phyloP scores from a whole-genome alignment of 2,797 vertebrate species.

The Parambassis ranga region DNA sequence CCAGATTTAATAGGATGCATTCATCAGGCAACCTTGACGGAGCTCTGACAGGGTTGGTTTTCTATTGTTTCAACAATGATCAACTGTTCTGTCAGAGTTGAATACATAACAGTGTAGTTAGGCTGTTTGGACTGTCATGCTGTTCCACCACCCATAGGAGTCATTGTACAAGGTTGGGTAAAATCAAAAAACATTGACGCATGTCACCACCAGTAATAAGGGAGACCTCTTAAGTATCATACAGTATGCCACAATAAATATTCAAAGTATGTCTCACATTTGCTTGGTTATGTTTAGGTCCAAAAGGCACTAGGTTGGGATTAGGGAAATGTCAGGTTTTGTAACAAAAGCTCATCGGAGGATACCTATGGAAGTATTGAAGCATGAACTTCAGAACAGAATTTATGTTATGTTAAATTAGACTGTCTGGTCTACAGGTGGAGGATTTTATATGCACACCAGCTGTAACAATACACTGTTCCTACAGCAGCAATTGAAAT shows the following conservation, averaged over 20 bases:
- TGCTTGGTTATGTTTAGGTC: background rate
- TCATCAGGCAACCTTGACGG: constrained; percentile 67
- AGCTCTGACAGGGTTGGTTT: constrained; percentile 41
- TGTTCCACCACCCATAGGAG: background rate
- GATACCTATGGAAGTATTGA: no score
- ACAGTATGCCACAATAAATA: no score
- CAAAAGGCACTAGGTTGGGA: background rate
- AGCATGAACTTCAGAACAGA: no score
- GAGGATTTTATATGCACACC: no score
- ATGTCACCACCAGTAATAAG: constrained; percentile 13
- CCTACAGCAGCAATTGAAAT: no score
- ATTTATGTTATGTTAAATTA: no score
- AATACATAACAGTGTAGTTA: background rate
- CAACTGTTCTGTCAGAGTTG: constrained; percentile 21
- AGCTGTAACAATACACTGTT: no score
- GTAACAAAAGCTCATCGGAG: no score
- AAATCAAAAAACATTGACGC: constrained; percentile 36
- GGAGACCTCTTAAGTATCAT: constrained; percentile 29
- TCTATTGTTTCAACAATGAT: constrained; percentile 45
- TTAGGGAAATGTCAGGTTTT: background rate
- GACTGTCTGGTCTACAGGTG: no score
- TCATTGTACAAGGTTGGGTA: background rate
- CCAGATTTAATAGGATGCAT: constrained; percentile 64
- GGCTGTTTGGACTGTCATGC: constrained; percentile 2
- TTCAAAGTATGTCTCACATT: background rate